Evolutionary conservation across 2,797 vertebrate genomes (phyloP).

Genomic region (Discoglossus pictus): DNA sequence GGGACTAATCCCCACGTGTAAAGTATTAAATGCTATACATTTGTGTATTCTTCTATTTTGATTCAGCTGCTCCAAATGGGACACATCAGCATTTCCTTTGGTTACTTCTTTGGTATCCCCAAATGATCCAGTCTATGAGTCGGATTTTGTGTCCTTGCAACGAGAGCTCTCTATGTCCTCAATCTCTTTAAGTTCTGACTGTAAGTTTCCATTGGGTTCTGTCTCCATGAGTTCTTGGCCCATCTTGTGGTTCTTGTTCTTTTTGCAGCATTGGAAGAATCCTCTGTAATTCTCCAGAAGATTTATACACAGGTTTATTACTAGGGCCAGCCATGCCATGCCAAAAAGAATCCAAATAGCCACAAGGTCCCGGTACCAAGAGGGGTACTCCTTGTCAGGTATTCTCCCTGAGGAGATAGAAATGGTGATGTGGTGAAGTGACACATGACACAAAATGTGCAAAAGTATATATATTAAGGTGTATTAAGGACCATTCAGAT

Average conservation of each 20-base stretch:
- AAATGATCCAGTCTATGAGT: slow-evolving; percentile 30
- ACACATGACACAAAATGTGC: no score
- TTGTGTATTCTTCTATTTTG: no score
- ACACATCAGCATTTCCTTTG: no score
- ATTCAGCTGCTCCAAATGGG: no score
- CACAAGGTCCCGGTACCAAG: slow-evolving; percentile 84
- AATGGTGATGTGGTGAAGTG: no score
- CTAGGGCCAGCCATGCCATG: slow-evolving; percentile 86
- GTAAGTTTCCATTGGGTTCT: slow-evolving; percentile 8
- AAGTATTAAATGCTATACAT: no score
- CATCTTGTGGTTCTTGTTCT: slow-evolving; percentile 7
- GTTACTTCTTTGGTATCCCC: no score
- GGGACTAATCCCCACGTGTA: no score
- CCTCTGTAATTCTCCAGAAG: slow-evolving; percentile 76
- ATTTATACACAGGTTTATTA: slow-evolving; percentile 84
- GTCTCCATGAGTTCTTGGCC: slow-evolving; percentile 53
- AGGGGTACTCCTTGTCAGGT: slow-evolving; percentile 74
- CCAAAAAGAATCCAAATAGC: slow-evolving; percentile 93
- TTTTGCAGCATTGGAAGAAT: slow-evolving; percentile 51
- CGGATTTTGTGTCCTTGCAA: slow-evolving; percentile 38
- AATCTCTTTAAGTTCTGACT: slow-evolving; percentile 7
- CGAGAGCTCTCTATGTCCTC: slow-evolving; percentile 32
- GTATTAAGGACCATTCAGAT: no score
- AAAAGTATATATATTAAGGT: no score
- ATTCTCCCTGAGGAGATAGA: slow-evolving; percentile 72